These are phyloP conservation scores for Forbesichthys agassizii DNA, from an alignment of 2,113 vertebrate species.

Conservation along the genomic window DNA sequence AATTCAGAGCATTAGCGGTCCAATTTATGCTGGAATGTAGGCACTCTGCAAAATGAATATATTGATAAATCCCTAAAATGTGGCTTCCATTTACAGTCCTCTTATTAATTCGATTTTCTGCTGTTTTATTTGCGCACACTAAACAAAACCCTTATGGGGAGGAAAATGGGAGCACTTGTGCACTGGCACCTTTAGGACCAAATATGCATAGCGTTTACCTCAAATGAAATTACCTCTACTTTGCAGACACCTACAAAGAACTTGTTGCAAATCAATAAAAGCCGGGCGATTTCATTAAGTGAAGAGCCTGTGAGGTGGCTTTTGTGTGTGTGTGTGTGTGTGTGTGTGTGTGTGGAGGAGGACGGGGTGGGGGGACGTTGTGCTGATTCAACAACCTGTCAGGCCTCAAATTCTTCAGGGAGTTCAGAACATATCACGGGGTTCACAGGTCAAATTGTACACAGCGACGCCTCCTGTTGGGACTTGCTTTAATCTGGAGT, in stretches of 20 bases:
- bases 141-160: constrained; percentile 17
- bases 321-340: constrained; percentile 31
- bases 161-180: background rate
- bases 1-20: constrained; percentile 15
- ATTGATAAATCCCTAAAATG: constrained; percentile 26
- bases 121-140: constrained; percentile 8
- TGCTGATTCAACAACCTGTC: constrained; percentile 59
- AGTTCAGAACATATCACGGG: constrained; percentile 65
- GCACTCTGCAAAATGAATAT: constrained; percentile 37
- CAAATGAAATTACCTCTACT: constrained; percentile 57
- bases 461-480: constrained; percentile 49
- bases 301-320: constrained; percentile 63
- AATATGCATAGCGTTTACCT: constrained; percentile 48
- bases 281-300: constrained; percentile 70
- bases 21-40: constrained; percentile 26
- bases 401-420: constrained; percentile 38
- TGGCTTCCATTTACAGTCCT: constrained; percentile 26
- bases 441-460: constrained; percentile 64
- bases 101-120: constrained; percentile 26
- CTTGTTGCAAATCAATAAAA: constrained; percentile 69
- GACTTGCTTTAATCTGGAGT: constrained; percentile 57
- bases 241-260: constrained; percentile 64
- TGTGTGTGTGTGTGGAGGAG: background rate
- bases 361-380: background rate
- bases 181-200: constrained; percentile 12